These are phyloP conservation scores for Aspidiotus destructor DNA, from an alignment of 2,888 invertebrate genomes.

Conservation along the genomic window DNA sequence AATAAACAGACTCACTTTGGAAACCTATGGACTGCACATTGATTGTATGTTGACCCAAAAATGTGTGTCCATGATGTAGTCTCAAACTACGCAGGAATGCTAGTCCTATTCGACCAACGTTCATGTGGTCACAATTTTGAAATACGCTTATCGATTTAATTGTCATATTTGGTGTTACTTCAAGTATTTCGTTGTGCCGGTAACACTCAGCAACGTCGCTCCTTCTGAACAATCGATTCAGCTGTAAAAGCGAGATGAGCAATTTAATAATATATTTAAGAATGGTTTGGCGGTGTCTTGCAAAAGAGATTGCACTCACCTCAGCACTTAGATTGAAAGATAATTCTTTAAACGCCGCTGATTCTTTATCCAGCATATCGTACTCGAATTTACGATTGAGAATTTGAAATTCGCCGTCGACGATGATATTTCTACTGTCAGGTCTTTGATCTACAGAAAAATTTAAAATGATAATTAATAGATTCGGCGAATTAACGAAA, in stretches of 20 bases:
- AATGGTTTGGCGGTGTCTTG: neutral
- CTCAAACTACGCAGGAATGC: constrained; percentile 41
- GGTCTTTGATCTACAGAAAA: constrained; percentile 16
- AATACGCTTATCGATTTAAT: constrained; percentile 25
- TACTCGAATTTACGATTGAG: constrained; percentile 24
- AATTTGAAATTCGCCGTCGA: constrained; percentile 32
- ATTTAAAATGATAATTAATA: neutral
- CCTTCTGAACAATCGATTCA: constrained; percentile 24
- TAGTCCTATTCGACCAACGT: constrained; percentile 41
- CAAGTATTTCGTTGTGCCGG: constrained; percentile 26
- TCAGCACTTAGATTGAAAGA: constrained; percentile 24
- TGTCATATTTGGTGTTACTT: constrained; percentile 30
- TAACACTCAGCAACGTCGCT: constrained; percentile 30
- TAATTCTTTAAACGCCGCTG: constrained; percentile 10
- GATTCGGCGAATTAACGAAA: neutral
- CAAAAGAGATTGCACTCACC: constrained; percentile 10
- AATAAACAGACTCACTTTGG: constrained; percentile 35
- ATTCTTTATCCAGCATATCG: constrained; percentile 21
- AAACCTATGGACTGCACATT: constrained; percentile 42
- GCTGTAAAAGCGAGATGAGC: constrained; percentile 3
- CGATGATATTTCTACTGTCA: constrained; percentile 22
- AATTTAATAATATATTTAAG: neutral
- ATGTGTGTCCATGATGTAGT: constrained; percentile 40
- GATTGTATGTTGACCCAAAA: constrained; percentile 40
- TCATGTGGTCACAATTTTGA: constrained; percentile 35